Conservation (phyloP, 53 echinoderm and acorn worm species). For the Arbacia lixula region DNA sequence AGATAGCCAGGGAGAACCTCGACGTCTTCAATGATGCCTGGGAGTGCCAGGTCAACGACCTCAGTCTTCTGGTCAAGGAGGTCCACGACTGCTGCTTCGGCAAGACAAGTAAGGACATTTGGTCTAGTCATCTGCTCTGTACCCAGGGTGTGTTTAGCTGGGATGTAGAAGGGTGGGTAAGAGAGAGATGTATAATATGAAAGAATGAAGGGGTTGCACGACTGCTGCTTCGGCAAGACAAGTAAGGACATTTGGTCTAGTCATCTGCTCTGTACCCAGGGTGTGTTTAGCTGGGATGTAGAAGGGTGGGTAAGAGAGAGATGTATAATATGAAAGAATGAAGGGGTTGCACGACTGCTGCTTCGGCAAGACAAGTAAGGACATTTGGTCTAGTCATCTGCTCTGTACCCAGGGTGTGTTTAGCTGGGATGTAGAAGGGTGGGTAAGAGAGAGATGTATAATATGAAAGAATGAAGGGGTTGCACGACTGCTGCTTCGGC, state of each 20-base stretch:
- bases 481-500: conserved; percentile 82
- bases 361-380: conserved; percentile 83
- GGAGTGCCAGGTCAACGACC: conserved; percentile 89
- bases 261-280: too few relatives aligned
- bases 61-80: conserved; percentile 88
- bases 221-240: conserved; percentile 77
- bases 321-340: too few relatives aligned
- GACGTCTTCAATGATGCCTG: conserved; percentile 94
- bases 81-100: conserved; percentile 85
- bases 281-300: too few relatives aligned
- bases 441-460: too few relatives aligned
- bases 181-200: too few relatives aligned
- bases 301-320: too few relatives aligned
- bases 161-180: too few relatives aligned
- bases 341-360: conserved; percentile 90
- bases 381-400: too few relatives aligned
- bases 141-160: too few relatives aligned
- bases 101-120: conserved; percentile 74
- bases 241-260: conserved; percentile 75
- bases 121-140: too few relatives aligned
- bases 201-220: conserved; percentile 93
- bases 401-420: too few relatives aligned
- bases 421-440: too few relatives aligned
- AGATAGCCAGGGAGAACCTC: conserved; percentile 97
- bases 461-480: conserved; percentile 93